Percentiles rank a stretch among this genome's conserved stretches.
Evolutionary conservation across 2,888 invertebrate genomes (phyloP).

Genomic region (Drosophila diplacantha): DNA sequence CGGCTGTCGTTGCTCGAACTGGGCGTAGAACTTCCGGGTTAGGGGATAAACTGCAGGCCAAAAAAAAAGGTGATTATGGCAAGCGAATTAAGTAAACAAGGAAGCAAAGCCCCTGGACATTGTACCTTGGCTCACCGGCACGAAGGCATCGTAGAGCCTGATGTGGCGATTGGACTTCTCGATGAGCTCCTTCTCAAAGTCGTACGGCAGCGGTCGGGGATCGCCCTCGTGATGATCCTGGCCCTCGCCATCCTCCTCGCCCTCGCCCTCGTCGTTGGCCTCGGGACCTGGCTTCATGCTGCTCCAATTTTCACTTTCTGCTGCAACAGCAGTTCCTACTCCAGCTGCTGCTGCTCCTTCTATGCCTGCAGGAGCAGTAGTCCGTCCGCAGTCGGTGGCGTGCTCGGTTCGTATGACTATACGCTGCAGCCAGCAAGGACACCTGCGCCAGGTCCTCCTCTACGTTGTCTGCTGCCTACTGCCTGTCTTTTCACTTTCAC

Average conservation of each 20-base stretch:
- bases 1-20: constrained; percentile 49
- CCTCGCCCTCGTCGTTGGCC: constrained; percentile 37
- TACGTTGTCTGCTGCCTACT: constrained; percentile 7
- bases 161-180: constrained; percentile 71
- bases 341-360: constrained; percentile 1
- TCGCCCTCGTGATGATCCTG: constrained; percentile 57
- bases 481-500: constrained; percentile 29
- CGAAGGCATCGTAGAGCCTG: constrained; percentile 65
- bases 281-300: constrained; percentile 23
- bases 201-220: constrained; percentile 67
- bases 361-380: constrained; percentile 6
- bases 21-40: constrained; percentile 72
- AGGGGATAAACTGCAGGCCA: constrained; percentile 61
- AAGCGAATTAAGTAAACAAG: background rate
- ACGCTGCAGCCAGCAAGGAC: constrained; percentile 53
- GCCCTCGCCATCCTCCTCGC: constrained; percentile 39
- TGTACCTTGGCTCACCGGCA: constrained; percentile 65
- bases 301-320: constrained; percentile 10
- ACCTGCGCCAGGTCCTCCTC: constrained; percentile 35
- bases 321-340: constrained; percentile 22
- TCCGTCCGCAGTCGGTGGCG: constrained; percentile 54
- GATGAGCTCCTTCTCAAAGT: constrained; percentile 75
- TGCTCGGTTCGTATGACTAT: constrained; percentile 43
- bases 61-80: background rate
- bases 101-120: background rate